A percentile compares a stretch with the other conserved stretches of the same genome.
Evolutionary conservation across 2,797 vertebrate species (phyloP).

Genomic region (Danionella dracula): DNA sequence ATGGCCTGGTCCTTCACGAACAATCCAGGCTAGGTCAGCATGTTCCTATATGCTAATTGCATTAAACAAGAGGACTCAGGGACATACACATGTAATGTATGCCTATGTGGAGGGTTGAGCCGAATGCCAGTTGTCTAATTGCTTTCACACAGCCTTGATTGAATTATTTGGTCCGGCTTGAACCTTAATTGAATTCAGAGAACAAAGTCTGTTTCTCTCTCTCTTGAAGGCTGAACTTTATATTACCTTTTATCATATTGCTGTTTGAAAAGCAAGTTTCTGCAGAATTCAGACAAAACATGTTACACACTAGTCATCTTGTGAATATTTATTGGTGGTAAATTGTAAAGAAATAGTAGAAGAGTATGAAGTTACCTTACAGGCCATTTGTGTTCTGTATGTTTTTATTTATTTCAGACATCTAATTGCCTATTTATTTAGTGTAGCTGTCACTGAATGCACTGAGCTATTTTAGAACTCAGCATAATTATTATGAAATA

Average conservation of each 20-base stretch:
- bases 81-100: slow-evolving; percentile 68
- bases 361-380: too few species aligned
- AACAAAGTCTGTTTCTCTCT: slow-evolving; percentile 48
- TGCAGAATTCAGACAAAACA: too few species aligned
- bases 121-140: slow-evolving; percentile 72
- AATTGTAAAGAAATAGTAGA: too few species aligned
- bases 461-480: too few species aligned
- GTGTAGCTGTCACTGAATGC: too few species aligned
- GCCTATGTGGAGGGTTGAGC: slow-evolving; percentile 54
- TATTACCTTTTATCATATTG: slow-evolving; percentile 15
- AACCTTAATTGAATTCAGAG: slow-evolving; percentile 71
- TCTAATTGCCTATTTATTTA: too few species aligned
- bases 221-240: slow-evolving; percentile 18
- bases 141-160: slow-evolving; percentile 74
- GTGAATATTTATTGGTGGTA: too few species aligned
- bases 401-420: too few species aligned
- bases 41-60: slow-evolving; percentile 38
- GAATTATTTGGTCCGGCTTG: slow-evolving; percentile 66
- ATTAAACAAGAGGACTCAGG: slow-evolving; percentile 58
- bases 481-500: too few species aligned
- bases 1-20: not conserved
- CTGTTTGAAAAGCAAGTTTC: too few species aligned
- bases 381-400: too few species aligned
- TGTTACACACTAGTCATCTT: too few species aligned
- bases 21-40: not conserved